These are phyloP conservation scores for Gambusia affinis DNA, from an alignment of 2,113 vertebrate species.

Conservation along the genomic window DNA sequence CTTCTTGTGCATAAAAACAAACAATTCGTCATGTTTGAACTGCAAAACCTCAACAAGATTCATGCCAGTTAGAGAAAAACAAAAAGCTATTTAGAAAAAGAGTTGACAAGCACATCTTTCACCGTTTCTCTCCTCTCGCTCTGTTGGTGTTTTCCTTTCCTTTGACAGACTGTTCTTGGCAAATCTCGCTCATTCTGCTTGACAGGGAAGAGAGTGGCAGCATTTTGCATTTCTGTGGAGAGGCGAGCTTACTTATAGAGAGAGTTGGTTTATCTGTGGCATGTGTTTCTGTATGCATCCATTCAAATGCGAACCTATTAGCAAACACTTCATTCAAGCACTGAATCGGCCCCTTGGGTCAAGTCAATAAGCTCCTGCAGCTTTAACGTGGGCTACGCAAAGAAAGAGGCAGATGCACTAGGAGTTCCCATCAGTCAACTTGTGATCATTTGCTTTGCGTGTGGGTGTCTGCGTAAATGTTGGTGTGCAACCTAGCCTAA, in stretches of 20 bases:
- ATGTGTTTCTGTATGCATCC: background rate
- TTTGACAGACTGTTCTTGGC: constrained; percentile 30
- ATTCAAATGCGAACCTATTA: constrained; percentile 21
- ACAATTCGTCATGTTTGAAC: constrained; percentile 32
- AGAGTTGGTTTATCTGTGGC: background rate
- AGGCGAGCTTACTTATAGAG: constrained; percentile 13
- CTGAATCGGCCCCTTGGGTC: constrained; percentile 44
- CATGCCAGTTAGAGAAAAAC: constrained; percentile 44
- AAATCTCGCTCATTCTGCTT: constrained; percentile 28
- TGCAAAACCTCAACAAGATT: constrained; percentile 25
- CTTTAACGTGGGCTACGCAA: constrained; percentile 23
- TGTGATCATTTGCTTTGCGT: constrained; percentile 11
- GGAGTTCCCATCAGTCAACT: constrained; percentile 33
- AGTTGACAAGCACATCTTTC: constrained; percentile 31
- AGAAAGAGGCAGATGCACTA: constrained; percentile 20
- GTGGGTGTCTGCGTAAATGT: background rate
- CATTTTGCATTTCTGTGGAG: constrained; percentile 40
- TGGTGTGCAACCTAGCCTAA: background rate
- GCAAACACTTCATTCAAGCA: constrained; percentile 46
- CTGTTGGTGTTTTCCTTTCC: background rate
- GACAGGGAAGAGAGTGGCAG: constrained; percentile 37
- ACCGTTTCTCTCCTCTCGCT: constrained; percentile 14
- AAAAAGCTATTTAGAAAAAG: constrained; percentile 35
- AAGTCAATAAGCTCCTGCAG: constrained; percentile 17
- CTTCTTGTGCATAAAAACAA: constrained; percentile 41